Percentiles rank a stretch among this genome's conserved stretches.
Conservation (phyloP, 2,888 invertebrate species). For the Alloscopus bannaensis region DNA sequence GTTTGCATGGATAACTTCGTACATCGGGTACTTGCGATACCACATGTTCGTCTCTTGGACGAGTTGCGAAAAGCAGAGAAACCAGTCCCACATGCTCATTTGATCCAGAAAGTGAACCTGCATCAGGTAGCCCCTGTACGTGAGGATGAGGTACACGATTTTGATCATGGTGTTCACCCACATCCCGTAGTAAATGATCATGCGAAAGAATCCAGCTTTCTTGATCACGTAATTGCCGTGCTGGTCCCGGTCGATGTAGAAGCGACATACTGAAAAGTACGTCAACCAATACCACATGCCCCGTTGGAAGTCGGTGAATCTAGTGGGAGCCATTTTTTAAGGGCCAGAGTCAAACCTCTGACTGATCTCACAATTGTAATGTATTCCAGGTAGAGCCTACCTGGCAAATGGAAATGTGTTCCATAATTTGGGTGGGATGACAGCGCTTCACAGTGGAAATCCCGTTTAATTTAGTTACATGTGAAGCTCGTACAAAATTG, state of each 20-base stretch:
- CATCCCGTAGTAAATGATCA: conserved; percentile 54
- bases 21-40: conserved; percentile 57
- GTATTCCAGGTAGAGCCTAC: too few relatives aligned
- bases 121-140: conserved; percentile 44
- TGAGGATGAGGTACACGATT: conserved; percentile 51
- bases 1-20: conserved; percentile 52
- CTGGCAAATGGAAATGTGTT: too few relatives aligned
- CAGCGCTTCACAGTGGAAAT: too few relatives aligned
- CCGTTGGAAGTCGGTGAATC: conserved; percentile 53
- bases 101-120: conserved; percentile 63
- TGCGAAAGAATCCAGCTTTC: conserved; percentile 31
- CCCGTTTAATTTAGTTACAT: too few relatives aligned
- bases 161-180: conserved; percentile 61
- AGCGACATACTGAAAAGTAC: conserved; percentile 54
- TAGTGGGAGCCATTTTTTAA: conserved; percentile 10
- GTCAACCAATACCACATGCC: conserved; percentile 56
- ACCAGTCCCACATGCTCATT: conserved; percentile 61
- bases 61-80: conserved; percentile 60
- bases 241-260: conserved; percentile 45
- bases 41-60: conserved; percentile 62
- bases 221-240: conserved; percentile 49
- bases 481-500: too few relatives aligned
- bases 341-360: neutral
- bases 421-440: too few relatives aligned
- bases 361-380: too few relatives aligned